phyloP scores from a whole-genome alignment of 2,113 vertebrate species.

The Cyprinodon variegatus region DNA sequence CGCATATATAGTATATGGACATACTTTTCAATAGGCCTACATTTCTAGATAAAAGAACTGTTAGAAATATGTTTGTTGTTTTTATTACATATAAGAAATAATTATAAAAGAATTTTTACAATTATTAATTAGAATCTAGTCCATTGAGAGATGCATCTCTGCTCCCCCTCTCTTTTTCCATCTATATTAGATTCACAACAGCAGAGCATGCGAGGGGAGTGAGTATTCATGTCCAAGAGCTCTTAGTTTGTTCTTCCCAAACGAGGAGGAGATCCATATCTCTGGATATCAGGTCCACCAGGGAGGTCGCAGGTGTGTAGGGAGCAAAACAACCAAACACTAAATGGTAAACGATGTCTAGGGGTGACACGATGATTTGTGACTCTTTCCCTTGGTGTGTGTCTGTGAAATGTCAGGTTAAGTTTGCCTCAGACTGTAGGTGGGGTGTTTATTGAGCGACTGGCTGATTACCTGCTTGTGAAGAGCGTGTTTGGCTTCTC shows the following conservation, averaged over 20 bases:
- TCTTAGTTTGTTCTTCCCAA: conserved; percentile 93
- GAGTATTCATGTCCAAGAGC: conserved; percentile 91
- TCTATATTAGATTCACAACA: conserved; percentile 89
- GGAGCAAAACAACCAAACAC: neutral
- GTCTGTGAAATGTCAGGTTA: conserved; percentile 77
- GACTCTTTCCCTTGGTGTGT: conserved; percentile 10
- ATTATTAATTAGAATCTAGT: neutral
- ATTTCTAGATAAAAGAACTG: too few species aligned
- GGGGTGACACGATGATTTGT: neutral
- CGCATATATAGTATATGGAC: too few species aligned
- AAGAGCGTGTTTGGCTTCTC: conserved; percentile 98
- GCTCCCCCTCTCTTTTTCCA: neutral
- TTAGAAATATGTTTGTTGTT: too few species aligned
- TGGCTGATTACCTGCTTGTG: conserved; percentile 96
- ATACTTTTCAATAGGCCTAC: too few species aligned
- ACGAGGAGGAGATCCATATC: conserved; percentile 93
- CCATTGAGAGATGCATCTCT: neutral
- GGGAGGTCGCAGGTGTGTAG: conserved; percentile 84
- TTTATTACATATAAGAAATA: too few species aligned
- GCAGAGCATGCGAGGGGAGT: conserved; percentile 85
- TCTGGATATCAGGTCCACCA: conserved; percentile 92
- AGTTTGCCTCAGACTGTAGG: conserved; percentile 89
- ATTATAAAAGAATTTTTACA: neutral
- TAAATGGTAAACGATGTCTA: conserved; percentile 6
- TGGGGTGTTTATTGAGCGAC: conserved; percentile 89